Evolutionary conservation across 2,797 vertebrate genomes (phyloP), one percentile per base, ranked within the genome.

Genomic region (Iguana delicatissima): DNA sequence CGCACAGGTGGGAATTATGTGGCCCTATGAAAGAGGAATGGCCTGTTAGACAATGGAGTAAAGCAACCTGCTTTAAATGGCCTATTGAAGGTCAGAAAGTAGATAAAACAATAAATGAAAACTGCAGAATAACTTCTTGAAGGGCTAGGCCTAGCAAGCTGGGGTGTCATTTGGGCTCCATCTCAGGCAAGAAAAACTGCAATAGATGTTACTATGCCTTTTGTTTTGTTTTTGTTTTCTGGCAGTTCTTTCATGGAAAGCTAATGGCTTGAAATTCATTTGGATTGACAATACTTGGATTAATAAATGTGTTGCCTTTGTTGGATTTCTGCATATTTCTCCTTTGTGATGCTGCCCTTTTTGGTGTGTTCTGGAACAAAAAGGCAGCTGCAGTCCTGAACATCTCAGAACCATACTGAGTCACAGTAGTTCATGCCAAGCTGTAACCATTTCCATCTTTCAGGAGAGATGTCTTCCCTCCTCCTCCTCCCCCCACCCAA

Each of bases 281-380:
- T 50, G 32, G 55, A 64, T 35, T 84, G 84, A 50, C 50, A 64
- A 29, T 55, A 16, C 55, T 84, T 76, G 52, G 80, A 46, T 74
- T 46, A 62, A 62, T 83, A 46, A 24, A 46, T 76, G 32, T 83
- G 55, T 64, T 20, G n/a, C 80, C 35, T 84, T 74, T 84, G 26
- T 76, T 64, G 29, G 69, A 24, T 77, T 84, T 77, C 73, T 84
- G 42, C 29, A 64, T 76, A 7, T 35, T 83, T 84, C 55, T 14
- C 13, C 14, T 89, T n/a, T 89, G 81, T 84, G 59, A 55, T 26
- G 38, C 13, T 74, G 69, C 10, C 55, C 52, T 74, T 89, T 85
- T 57, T 83, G 18, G 35, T 76, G 20, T n/a, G 55, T 62, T 84
- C 69, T 62, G 20, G 69, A 10, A 46, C 29, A 50, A 74, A 83